Evolutionary conservation across 1,140 invertebrate genomes (phyloP).

Genomic region (Platorchestia sp.): DNA sequence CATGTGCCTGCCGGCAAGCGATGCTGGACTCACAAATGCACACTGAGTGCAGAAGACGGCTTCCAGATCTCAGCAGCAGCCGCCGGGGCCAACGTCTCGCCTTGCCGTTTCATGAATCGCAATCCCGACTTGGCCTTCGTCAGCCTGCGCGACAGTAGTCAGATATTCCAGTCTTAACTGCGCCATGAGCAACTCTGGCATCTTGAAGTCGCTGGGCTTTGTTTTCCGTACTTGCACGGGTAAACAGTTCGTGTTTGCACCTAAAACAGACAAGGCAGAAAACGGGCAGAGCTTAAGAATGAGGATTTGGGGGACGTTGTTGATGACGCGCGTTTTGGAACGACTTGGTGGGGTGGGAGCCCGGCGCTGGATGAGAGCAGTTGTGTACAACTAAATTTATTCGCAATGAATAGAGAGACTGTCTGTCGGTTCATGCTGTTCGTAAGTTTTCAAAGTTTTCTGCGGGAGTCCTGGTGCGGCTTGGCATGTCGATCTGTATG

Average conservation of each 20-base stretch:
- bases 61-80: too few species aligned
- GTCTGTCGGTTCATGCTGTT: neutral
- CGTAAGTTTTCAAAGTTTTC: neutral
- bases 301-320: neutral
- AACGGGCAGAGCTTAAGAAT: neutral
- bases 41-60: too few species aligned
- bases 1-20: too few species aligned
- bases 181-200: neutral
- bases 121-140: too few species aligned
- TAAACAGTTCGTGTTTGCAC: neutral
- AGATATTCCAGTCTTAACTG: neutral
- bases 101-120: too few species aligned
- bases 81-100: too few species aligned
- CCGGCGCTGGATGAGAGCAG: too few species aligned
- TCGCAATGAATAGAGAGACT: neutral
- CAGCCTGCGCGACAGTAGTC: too few species aligned
- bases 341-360: neutral
- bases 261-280: neutral
- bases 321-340: neutral
- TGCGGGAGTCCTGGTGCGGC: neutral
- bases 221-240: neutral
- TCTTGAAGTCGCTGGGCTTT: neutral
- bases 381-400: neutral
- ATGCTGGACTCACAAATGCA: too few species aligned
- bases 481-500: neutral